These are phyloP conservation scores for Stichopus horrens DNA, from an alignment of 53 echinoderm and acorn worm species.

Conservation along the genomic window DNA sequence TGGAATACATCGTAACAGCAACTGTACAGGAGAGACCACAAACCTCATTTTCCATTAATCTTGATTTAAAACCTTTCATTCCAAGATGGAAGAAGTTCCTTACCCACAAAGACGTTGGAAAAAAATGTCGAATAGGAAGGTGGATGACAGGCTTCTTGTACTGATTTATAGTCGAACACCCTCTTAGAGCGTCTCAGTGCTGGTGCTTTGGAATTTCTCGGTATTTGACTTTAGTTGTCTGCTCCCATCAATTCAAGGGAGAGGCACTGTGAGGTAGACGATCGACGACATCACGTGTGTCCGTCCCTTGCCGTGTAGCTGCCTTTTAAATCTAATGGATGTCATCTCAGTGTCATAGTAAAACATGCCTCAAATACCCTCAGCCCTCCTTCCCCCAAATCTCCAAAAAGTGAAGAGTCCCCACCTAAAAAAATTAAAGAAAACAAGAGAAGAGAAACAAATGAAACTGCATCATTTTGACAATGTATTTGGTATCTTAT, in stretches of 20 bases:
- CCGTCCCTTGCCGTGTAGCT: neutral
- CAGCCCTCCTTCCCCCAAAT: too few species aligned
- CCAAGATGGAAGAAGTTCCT: neutral
- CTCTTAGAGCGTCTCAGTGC: neutral
- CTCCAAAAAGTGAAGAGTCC: neutral
- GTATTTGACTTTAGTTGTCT: neutral
- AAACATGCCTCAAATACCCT: neutral
- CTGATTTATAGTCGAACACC: neutral
- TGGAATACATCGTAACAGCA: too few species aligned
- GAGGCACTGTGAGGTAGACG: neutral
- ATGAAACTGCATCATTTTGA: too few species aligned
- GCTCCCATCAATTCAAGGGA: slow-evolving; percentile 5
- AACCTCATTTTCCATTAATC: neutral
- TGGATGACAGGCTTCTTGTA: neutral
- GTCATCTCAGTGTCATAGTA: neutral
- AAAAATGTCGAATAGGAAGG: neutral
- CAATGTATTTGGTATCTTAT: too few species aligned
- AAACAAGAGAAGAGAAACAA: too few species aligned
- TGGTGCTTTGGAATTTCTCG: neutral
- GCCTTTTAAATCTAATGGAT: neutral
- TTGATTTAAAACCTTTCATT: neutral
- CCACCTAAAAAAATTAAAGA: too few species aligned
- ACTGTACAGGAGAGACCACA: neutral
- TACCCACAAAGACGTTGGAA: neutral
- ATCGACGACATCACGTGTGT: neutral